phyloP scores from a whole-genome alignment of 2,888 invertebrate genomes.

The Sinodicranocentrus sp. region DNA sequence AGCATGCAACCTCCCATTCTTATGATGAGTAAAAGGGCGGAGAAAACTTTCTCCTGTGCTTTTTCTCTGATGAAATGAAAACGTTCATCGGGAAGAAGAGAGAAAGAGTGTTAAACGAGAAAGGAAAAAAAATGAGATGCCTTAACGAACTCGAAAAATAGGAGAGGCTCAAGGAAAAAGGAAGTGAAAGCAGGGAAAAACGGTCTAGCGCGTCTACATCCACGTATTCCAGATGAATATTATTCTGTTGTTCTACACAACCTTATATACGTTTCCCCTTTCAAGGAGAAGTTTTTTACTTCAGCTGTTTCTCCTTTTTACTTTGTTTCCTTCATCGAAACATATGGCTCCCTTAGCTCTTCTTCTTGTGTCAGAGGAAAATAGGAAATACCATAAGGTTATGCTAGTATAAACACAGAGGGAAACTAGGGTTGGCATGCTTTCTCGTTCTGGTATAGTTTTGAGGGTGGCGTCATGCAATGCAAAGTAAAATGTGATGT shows the following conservation, averaged over 20 bases:
- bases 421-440: too few relatives aligned
- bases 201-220: background rate
- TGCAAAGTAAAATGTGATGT: slow-evolving; percentile 23
- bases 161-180: slow-evolving; percentile 4
- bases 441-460: too few relatives aligned
- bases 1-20: background rate
- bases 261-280: background rate
- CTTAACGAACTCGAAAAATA: background rate
- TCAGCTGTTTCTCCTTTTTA: slow-evolving; percentile 36
- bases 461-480: background rate
- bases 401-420: background rate
- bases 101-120: background rate
- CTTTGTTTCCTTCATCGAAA: slow-evolving; percentile 41
- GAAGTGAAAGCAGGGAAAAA: slow-evolving; percentile 3
- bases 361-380: slow-evolving; percentile 51
- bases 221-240: slow-evolving; percentile 39
- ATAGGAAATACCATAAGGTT: background rate
- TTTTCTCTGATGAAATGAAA: too few relatives aligned
- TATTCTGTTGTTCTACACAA: slow-evolving; percentile 49
- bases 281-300: slow-evolving; percentile 35
- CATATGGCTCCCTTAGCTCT: slow-evolving; percentile 69
- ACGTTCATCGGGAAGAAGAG: too few relatives aligned
- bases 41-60: background rate
- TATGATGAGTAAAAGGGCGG: background rate
- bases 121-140: background rate